Evolutionary conservation across 2,797 vertebrate species (phyloP), one percentile per base, ranked within the genome.

Genomic region (Enteromius argenteus): DNA sequence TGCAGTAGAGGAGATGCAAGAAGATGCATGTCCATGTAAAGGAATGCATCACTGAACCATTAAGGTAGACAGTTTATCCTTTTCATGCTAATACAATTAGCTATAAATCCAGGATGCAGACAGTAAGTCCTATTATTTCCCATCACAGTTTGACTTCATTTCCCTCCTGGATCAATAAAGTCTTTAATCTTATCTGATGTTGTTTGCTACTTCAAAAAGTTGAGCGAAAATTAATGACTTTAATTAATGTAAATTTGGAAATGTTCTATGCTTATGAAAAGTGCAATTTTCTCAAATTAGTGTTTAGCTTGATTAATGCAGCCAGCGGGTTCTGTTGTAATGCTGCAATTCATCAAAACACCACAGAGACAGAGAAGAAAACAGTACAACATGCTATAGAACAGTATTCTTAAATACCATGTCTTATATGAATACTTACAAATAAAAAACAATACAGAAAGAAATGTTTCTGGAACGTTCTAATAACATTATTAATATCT

Each of bases 311-410:
- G 77, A 77, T 58, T 68, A 62, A 62, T 71, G 14, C 21, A 64
- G 35, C 35, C 37, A 72, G 56, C 11, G 81, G 84, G 82, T 62
- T 82, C 62, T 74, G 51, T 87, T 87, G 58, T 62, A 87, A 46
- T 74, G 9, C 11, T 80, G 75, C 87, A 42, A 87, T 74, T 78
- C 75, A 77, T 83, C 73, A 77, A 19, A 42, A 17, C 23, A 44
- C 10, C 62, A 68, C 23, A 77, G 17, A 76, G 35, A 44, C 21
- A 11, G 30, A 66, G n/a, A 30, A 35, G 14, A 27, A 82, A 64
- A 49, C 44, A 53, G 0, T 23, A 56, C 73, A n/a, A 51, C 49
- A 17, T 51, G 17, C 73, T 39, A 7, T 6, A 37, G 15, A 15
- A 83, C 10, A 56, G 56, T 35, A 23, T 49, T 14, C 17, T 42